Conservation (phyloP, 1,140 invertebrate genomes). For the Scaptomyza montana region DNA sequence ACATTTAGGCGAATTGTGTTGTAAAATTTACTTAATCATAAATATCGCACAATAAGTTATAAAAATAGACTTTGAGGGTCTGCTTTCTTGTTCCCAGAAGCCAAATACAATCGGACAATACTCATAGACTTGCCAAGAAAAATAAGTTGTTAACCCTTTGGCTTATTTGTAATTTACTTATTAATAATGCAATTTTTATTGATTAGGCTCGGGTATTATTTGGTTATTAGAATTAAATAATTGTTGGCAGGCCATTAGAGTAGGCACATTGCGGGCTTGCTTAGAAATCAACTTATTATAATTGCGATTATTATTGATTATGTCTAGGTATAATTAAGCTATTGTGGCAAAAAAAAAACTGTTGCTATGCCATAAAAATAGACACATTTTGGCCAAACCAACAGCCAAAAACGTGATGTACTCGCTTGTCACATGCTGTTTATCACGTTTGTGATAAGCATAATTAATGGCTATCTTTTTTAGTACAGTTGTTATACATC, state of each 20-base stretch:
- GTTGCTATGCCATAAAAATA: slow-evolving; percentile 26
- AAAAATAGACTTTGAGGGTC: slow-evolving; percentile 22
- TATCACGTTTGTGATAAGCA: slow-evolving; percentile 48
- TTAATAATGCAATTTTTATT: neutral
- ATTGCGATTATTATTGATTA: slow-evolving; percentile 5
- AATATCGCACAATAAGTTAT: slow-evolving; percentile 20
- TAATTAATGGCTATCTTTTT: slow-evolving; percentile 3
- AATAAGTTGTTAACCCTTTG: neutral
- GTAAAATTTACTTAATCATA: slow-evolving; percentile 22
- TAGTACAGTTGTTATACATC: neutral
- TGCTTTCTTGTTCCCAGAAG: slow-evolving; percentile 12
- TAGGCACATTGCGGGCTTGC: neutral
- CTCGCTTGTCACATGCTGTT: slow-evolving; percentile 34
- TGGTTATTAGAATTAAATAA: neutral
- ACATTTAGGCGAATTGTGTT: slow-evolving; percentile 4
- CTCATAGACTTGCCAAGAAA: neutral
- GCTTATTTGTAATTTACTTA: neutral
- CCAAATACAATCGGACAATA: neutral
- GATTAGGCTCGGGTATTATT: neutral
- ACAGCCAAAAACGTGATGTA: slow-evolving; percentile 33
- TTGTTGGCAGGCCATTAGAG: neutral
- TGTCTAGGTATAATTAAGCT: neutral
- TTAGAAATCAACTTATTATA: neutral
- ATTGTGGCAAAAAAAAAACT: neutral
- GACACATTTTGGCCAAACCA: neutral